Evolutionary conservation across 2,888 invertebrate genomes (phyloP), one percentile per base, ranked within the genome.

Genomic region (Hypena proboscidalis): DNA sequence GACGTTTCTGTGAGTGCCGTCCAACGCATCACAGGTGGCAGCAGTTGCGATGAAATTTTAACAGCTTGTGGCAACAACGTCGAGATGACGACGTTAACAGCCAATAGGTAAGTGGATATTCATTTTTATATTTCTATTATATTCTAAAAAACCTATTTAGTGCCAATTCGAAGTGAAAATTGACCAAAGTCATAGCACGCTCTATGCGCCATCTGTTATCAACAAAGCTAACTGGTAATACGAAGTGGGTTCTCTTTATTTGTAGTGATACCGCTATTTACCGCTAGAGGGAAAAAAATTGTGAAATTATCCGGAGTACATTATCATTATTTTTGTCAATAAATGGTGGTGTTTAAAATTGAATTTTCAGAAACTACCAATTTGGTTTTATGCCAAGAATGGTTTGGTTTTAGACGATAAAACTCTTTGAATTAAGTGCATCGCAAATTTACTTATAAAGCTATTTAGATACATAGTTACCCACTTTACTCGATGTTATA

Each of bases 11-110:
- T 85, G 58, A 87, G 75, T 74, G 83, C 87, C 52, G 85, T 89
- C 29, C 91, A 90, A 65, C 83, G 91, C 39, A 87, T 90, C 73
- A 92, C 88, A 92, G 93, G 93, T 89, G 92, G 90, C 85, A 89
- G 87, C 67, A 86, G 83, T 44, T 82, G 89, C 74, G 90, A 91
- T 85, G 91, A 89, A 70, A 84, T 85, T 65, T 62, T 90, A 70
- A 84, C 88, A 51, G 83, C 80, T 17, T 82, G 85, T 39, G 84
- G 83, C 30, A 86, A 85, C 60, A 84, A 77, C 74, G 76, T 80
- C 67, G 90, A 91, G 49, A 90, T 90, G 91, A 87, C 90, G 56
- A 90, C 90, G 49, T 67, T 90, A 60, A 83, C 90, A 51, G 90
- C 89, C 38, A 90, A 88, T 58, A 83, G 90, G 90, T 90, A 77